These are phyloP conservation scores for Caenorhabditis panamensis DNA, from an alignment of 2,888 invertebrate species.

Conservation along the genomic window DNA sequence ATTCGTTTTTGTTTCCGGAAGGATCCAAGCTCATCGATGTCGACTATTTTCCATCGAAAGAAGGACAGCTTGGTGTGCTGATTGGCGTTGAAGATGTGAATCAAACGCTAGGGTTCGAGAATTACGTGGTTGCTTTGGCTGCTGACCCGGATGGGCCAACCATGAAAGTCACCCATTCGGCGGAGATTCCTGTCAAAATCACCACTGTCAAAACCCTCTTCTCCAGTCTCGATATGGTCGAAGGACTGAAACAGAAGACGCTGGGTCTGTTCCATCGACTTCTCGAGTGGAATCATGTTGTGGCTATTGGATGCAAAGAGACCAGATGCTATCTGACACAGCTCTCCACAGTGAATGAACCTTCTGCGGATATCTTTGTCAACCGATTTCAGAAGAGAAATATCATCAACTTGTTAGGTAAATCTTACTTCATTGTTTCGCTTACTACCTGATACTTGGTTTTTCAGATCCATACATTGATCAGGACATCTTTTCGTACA, in stretches of 20 bases:
- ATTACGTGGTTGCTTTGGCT: conserved; percentile 32
- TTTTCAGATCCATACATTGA: conserved; percentile 2
- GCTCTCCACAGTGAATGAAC: not conserved
- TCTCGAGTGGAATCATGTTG: conserved; percentile 31
- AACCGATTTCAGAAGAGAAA: not conserved
- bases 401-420: no score
- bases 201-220: conserved; percentile 39
- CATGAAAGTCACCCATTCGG: conserved; percentile 18
- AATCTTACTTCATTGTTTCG: no score
- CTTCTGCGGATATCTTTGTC: not conserved
- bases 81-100: conserved; percentile 29
- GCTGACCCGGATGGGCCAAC: not conserved
- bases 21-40: conserved; percentile 32
- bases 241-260: not conserved
- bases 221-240: conserved; percentile 30
- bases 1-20: conserved; percentile 46
- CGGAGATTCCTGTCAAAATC: conserved; percentile 10
- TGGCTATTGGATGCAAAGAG: conserved; percentile 39
- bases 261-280: conserved; percentile 26
- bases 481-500: conserved; percentile 12
- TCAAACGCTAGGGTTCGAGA: conserved; percentile 13
- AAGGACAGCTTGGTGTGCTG: conserved; percentile 40
- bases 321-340: conserved; percentile 19
- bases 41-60: conserved; percentile 56
- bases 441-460: conserved; percentile 17